Conservation (phyloP, 2,113 vertebrate species). For the Trichomycterus rosablanca region DNA sequence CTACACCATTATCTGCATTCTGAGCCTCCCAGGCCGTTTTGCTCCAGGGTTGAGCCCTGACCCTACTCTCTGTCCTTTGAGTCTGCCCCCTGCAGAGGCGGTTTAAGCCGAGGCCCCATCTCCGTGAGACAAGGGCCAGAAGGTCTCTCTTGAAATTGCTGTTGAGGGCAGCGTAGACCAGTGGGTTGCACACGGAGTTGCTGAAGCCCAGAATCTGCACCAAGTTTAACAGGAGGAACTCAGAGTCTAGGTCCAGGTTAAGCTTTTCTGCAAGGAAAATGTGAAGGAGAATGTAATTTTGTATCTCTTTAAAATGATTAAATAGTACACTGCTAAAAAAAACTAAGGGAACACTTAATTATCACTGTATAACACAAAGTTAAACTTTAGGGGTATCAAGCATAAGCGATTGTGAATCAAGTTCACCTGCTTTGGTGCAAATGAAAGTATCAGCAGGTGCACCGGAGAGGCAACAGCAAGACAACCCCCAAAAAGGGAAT, state of each 20-base stretch:
- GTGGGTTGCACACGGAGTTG: conserved; percentile 50
- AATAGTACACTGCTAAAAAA: background rate
- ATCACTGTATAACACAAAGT: no score
- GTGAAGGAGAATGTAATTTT: background rate
- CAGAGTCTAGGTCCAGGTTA: conserved; percentile 39
- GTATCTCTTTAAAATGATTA: background rate
- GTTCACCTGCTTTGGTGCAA: no score
- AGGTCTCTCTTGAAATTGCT: conserved; percentile 47
- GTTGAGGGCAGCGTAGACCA: conserved; percentile 51
- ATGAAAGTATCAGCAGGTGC: no score
- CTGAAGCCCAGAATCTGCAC: conserved; percentile 53
- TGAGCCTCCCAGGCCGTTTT: conserved; percentile 47
- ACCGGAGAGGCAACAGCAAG: no score
- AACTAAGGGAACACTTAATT: no score
- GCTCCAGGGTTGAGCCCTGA: conserved; percentile 16
- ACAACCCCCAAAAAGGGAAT: no score
- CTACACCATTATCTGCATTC: conserved; percentile 16
- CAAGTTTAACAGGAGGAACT: conserved; percentile 43
- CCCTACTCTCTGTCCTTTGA: conserved; percentile 10
- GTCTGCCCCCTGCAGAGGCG: conserved; percentile 8
- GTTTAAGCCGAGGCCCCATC: background rate
- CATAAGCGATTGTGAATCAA: no score
- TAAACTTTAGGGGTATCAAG: no score
- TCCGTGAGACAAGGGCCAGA: conserved; percentile 26
- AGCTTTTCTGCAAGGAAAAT: conserved; percentile 40